Base-by-base conservation (phyloP, 2,797 vertebrate species). In the Enteromius thamalakanensis region DNA sequence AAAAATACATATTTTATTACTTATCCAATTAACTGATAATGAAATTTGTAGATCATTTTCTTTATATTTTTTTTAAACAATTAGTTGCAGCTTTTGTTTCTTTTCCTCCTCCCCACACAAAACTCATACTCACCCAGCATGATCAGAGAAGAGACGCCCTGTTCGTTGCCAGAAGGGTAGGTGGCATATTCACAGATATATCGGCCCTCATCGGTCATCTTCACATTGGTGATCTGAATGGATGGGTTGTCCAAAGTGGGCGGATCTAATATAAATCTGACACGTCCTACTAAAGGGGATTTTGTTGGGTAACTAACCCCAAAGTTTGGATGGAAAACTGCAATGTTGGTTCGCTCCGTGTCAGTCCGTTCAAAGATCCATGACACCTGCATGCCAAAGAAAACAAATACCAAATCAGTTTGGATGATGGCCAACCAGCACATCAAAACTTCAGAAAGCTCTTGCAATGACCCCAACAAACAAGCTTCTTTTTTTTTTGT, bases 121-220 rank as follows among this genome's bases (percentile, higher is more conserved):
- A 40, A 26, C 26, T 40, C 47, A 62, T n/a, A 71, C 93, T 93
- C 79, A 98, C 97, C 96, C 37, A 96, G 91, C 89, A 96, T 92
- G 26, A 94, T 60, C 69, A 98, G 91, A 6, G 87, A 85, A 6
- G 96, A 96, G 87, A 91, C 87, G 2, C 95, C 96, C 8, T 95
- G 93, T 40, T 95, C 93, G 8, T 96, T 96, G 49, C 97, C 97
- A 0, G 88, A 89, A 9, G 97, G 97, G 90, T 96, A 98, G 21
- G 95, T 95, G 11, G 96, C 96, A 1, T 95, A 96, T 76, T 97
- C 96, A 65, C 97, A 98, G 85, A 94, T 92, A 84, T 97, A 98
- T 49, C 90, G 94, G 40, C 96, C 97, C 84, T 96, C 95, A 0
- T 98, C 97, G 0, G 86, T 90, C 92, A 96, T 93, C 17, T 65